These are phyloP conservation scores for Otocyon megalotis DNA, from an alignment of 2,113 vertebrate genomes.

Conservation along the genomic window DNA sequence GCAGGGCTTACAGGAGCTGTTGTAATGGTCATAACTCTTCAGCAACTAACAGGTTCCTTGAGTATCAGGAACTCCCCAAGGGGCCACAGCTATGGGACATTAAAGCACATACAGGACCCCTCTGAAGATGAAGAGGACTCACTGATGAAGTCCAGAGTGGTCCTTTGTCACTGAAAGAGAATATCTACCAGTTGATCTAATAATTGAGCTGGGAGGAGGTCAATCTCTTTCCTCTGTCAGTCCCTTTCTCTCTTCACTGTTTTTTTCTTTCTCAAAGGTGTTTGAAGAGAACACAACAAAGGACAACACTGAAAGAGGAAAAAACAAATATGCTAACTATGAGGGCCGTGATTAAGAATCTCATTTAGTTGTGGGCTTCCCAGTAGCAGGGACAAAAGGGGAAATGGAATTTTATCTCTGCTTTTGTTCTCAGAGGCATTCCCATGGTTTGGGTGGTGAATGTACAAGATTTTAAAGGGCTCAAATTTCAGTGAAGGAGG, in stretches of 20 bases:
- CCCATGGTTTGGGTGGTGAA: background rate
- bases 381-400: background rate
- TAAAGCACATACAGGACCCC: background rate
- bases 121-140: background rate
- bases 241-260: background rate
- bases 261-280: background rate
- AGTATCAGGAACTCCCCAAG: background rate
- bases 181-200: background rate
- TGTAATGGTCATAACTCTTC: background rate
- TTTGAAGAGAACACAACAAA: background rate
- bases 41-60: background rate
- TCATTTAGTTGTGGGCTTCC: background rate
- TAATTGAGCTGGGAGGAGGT: background rate
- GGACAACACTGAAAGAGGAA: background rate
- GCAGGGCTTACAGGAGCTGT: background rate
- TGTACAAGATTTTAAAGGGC: background rate
- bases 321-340: background rate
- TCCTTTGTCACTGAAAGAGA: background rate
- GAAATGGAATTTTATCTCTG: background rate
- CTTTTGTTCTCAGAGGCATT: background rate
- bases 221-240: background rate
- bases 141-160: background rate
- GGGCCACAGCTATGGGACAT: background rate
- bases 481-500: background rate
- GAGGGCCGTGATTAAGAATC: background rate